Evolutionary conservation across 2,113 vertebrate species (phyloP).

Genomic region (Channa maculata): DNA sequence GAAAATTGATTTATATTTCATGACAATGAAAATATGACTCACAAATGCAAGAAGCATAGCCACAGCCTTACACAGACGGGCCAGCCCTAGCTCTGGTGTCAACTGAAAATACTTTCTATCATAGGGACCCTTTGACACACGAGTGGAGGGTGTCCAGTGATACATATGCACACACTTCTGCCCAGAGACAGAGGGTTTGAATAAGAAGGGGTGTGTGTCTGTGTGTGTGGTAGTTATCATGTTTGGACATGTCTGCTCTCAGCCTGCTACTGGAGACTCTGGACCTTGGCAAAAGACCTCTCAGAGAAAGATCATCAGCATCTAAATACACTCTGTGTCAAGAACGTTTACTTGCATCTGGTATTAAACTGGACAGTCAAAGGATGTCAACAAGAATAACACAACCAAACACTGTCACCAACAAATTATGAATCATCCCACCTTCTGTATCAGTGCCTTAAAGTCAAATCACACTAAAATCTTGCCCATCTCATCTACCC

Average conservation of each 20-base stretch:
- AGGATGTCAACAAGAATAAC: conserved; percentile 41
- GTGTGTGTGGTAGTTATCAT: conserved; percentile 52
- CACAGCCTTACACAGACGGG: conserved; percentile 29
- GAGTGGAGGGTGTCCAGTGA: conserved; percentile 28
- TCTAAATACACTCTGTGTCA: conserved; percentile 72
- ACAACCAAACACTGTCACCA: neutral
- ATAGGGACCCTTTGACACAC: conserved; percentile 43
- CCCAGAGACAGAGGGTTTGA: conserved; percentile 59
- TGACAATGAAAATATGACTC: no score
- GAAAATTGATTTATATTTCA: no score
- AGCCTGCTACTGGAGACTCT: conserved; percentile 65
- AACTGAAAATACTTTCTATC: conserved; percentile 59
- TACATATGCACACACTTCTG: conserved; percentile 63
- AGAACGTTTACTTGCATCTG: conserved; percentile 59
- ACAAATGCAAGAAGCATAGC: no score
- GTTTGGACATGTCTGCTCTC: conserved; percentile 73
- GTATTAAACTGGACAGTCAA: conserved; percentile 41
- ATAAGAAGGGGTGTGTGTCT: conserved; percentile 8
- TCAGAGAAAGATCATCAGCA: conserved; percentile 70
- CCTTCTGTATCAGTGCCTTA: conserved; percentile 20
- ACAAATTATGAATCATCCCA: neutral
- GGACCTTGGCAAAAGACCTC: conserved; percentile 73
- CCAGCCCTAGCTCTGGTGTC: conserved; percentile 38
- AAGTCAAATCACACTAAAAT: conserved; percentile 54
- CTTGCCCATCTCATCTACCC: conserved; percentile 16